Conservation (phyloP, 2,113 vertebrate genomes). For the Sinocyclocheilus anshuiensis region DNA sequence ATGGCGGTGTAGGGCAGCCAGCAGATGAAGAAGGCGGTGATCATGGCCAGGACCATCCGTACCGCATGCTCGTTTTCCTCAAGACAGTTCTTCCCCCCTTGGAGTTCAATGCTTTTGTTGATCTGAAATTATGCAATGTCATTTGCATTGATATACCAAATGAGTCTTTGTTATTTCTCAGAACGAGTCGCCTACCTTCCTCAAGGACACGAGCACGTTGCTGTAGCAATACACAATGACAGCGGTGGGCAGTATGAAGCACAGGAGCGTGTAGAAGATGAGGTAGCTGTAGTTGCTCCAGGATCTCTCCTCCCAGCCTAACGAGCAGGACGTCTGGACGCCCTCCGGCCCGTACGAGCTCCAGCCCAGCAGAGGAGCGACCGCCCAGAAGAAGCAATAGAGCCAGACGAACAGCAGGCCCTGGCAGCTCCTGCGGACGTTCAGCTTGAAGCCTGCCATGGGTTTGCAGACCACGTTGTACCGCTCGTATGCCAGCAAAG, state of each 20-base stretch:
- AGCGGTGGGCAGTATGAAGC: conserved; percentile 65
- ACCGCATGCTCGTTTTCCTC: conserved; percentile 70
- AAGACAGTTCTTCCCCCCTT: conserved; percentile 70
- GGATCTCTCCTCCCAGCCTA: conserved; percentile 71
- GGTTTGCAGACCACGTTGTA: conserved; percentile 72
- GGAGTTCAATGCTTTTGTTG: conserved; percentile 74
- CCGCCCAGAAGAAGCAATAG: conserved; percentile 74
- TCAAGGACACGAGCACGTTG: conserved; percentile 65
- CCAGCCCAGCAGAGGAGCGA: conserved; percentile 68
- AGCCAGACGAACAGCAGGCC: conserved; percentile 68
- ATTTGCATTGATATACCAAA: background rate
- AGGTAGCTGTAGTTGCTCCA: conserved; percentile 74
- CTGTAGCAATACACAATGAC: conserved; percentile 73
- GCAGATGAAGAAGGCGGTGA: conserved; percentile 72
- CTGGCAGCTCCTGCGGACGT: conserved; percentile 58
- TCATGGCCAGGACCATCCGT: conserved; percentile 74
- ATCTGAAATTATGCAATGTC: conserved; percentile 59
- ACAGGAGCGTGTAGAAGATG: conserved; percentile 70
- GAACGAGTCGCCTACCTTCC: conserved; percentile 51
- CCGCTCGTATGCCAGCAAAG: conserved; percentile 70
- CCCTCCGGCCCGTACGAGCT: conserved; percentile 71
- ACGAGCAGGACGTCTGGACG: conserved; percentile 71
- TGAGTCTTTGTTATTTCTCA: background rate
- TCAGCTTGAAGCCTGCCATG: conserved; percentile 64
- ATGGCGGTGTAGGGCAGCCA: conserved; percentile 76